Evolutionary conservation across 2,113 vertebrate genomes (phyloP).

Genomic region (Gobiocypris rarus): DNA sequence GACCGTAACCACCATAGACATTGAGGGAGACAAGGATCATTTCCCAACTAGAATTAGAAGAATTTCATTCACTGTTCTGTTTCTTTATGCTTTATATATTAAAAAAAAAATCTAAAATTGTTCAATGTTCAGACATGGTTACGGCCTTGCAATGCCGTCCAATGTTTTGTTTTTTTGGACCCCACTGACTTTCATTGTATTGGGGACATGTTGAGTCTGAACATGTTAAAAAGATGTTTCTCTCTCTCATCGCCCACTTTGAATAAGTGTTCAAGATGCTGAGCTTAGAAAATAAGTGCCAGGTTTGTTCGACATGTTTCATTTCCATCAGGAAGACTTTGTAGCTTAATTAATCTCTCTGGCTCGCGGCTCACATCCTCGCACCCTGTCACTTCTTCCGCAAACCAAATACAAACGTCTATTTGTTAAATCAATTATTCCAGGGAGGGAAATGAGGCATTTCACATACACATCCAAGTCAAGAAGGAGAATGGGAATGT

Average conservation of each 20-base stretch:
- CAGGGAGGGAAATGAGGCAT: constrained; percentile 58
- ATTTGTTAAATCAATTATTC: constrained; percentile 82
- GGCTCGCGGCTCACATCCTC: constrained; percentile 70
- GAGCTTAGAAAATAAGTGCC: constrained; percentile 64
- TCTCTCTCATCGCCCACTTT: neutral
- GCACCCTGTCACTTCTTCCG: constrained; percentile 71
- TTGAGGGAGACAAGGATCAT: no score
- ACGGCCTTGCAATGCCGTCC: neutral
- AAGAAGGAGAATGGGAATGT: neutral
- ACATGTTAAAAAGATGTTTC: no score
- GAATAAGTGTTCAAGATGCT: neutral
- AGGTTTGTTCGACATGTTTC: constrained; percentile 72
- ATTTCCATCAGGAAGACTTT: constrained; percentile 79
- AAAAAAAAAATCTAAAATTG: no score
- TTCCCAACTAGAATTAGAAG: no score
- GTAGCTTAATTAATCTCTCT: constrained; percentile 78
- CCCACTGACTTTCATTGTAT: no score
- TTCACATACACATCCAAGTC: constrained; percentile 32
- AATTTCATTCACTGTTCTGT: no score
- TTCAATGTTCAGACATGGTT: no score
- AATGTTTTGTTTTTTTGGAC: neutral
- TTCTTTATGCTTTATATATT: no score
- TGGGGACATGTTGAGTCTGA: no score
- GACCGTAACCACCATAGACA: no score
- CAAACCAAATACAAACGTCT: constrained; percentile 76